Evolutionary conservation across 2,888 invertebrate species (phyloP), one percentile per base, ranked within the genome.

Genomic region (Deilephila elpenor): DNA sequence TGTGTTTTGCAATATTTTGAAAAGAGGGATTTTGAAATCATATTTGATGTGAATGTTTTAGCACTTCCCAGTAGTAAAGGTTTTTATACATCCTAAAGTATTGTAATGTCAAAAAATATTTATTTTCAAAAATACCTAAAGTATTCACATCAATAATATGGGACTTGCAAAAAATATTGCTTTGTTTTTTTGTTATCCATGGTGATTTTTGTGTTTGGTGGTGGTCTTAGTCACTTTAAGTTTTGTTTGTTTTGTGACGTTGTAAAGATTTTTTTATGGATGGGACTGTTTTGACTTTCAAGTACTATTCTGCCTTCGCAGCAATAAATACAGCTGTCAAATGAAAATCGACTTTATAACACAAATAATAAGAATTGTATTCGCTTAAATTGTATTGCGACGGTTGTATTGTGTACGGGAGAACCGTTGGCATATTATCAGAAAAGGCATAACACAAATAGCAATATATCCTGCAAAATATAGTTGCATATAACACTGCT

Each of bases 401-500:
- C 29, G 70, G 53, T n/a, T 32, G 61, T 60, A 53, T 72, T 72
- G 72, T 72, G 62, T 53, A 5, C 53, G 8, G n/a, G 32, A 59
- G 17, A 53, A 53, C 53, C 14, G 72, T 74, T 59, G 62, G 51
- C 71, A 70, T 64, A 75, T 81, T 81, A 83, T 84, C 85, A 85
- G 84, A 86, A 86, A 89, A 87, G 77, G 81, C 79, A 81, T 80
- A 78, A 74, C 70, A 37, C 59, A 51, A 77, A 77, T 86, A 88
- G 86, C 29, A 34, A 67, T 44, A 44, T 73, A 67, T 72, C 70
- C 59, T n/a, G 73, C 73, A 74, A 84, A 81, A 82, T 74, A 83
- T 87, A 86, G 85, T 84, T 84, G 86, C 82, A 85, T 86, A 82
- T 82, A 82, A 81, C 83, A 88, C 88, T 88, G 91, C 89, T 91